Evolutionary conservation across 2,113 vertebrate genomes (phyloP).

Genomic region (Misgurnus anguillicaudatus): DNA sequence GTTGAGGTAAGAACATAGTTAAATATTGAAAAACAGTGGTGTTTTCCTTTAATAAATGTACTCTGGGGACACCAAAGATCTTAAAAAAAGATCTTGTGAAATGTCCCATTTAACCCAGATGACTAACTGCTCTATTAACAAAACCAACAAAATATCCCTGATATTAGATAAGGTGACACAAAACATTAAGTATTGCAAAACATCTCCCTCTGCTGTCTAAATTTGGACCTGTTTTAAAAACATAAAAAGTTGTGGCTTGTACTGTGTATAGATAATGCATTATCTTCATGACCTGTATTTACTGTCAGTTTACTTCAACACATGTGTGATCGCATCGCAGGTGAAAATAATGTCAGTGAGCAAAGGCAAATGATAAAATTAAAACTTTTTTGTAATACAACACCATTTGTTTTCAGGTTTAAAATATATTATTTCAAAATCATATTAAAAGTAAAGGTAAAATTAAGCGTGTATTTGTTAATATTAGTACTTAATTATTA

Average conservation of each 20-base stretch:
- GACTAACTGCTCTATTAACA: background rate
- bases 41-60: no score
- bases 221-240: background rate
- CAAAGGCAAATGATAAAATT: background rate
- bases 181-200: background rate
- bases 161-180: background rate
- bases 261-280: constrained; percentile 7
- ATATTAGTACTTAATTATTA: no score
- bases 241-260: background rate
- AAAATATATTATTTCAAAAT: no score
- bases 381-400: background rate
- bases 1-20: no score
- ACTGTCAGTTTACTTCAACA: background rate
- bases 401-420: no score
- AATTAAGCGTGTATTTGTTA: no score
- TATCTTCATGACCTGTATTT: constrained; percentile 18
- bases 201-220: constrained; percentile 45
- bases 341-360: background rate
- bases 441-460: no score
- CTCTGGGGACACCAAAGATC: no score
- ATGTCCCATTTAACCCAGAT: background rate
- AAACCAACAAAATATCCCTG: background rate
- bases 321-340: background rate
- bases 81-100: background rate
- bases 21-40: no score